Evolutionary conservation across 1,140 invertebrate genomes (phyloP).

Genomic region (Anastatus disparis): DNA sequence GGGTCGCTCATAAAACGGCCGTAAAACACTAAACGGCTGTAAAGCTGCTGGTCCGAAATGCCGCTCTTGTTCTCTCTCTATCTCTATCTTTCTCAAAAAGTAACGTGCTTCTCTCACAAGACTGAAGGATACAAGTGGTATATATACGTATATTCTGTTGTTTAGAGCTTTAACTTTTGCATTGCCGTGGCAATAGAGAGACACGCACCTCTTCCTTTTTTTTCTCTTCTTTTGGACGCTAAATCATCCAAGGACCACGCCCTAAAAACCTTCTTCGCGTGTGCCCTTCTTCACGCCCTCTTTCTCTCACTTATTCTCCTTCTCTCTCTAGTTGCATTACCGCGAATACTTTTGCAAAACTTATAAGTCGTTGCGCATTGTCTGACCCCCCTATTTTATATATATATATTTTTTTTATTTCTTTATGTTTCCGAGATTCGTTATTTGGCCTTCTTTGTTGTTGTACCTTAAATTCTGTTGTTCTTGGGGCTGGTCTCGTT

Average conservation of each 20-base stretch:
- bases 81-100: too few relatives aligned
- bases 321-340: constrained; percentile 13
- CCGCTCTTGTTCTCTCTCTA: too few relatives aligned
- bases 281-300: constrained; percentile 42
- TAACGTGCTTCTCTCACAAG: too few relatives aligned
- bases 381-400: constrained; percentile 30
- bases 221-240: too few relatives aligned
- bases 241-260: constrained; percentile 66
- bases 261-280: constrained; percentile 53
- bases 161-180: too few relatives aligned
- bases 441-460: constrained; percentile 28
- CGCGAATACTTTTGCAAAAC: too few relatives aligned
- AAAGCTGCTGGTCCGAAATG: constrained; percentile 66
- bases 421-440: too few relatives aligned
- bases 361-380: neutral
- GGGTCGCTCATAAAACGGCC: constrained; percentile 67
- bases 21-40: constrained; percentile 69
- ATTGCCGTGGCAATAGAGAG: constrained; percentile 57
- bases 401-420: too few relatives aligned
- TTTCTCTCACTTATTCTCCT: constrained; percentile 2
- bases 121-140: too few relatives aligned
- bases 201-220: constrained; percentile 65
- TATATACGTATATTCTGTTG: too few relatives aligned
- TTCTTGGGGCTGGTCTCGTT: neutral
- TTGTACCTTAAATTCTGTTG: neutral